Conservation (phyloP, 2,113 vertebrate species). For the Neofelis nebulosa region DNA sequence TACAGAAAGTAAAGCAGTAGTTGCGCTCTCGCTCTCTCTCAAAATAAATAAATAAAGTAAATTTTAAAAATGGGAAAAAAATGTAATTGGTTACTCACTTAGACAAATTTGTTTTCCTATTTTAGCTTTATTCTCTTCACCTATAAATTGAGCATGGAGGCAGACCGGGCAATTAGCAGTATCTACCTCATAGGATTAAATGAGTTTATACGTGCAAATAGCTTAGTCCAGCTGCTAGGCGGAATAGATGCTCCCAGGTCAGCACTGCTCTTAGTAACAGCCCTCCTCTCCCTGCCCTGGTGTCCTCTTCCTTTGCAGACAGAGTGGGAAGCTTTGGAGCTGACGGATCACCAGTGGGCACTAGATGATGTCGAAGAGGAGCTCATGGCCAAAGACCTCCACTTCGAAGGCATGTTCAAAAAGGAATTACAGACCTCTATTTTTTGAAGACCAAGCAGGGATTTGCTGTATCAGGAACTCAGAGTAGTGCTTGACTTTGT, state of each 20-base stretch:
- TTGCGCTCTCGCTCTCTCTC: not conserved
- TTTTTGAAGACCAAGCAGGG: conserved; percentile 86
- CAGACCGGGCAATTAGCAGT: not conserved
- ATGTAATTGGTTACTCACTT: not conserved
- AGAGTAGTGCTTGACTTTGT: conserved; percentile 69
- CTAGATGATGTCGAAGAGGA: conserved; percentile 97
- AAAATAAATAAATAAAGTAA: too few relatives aligned
- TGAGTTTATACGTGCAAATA: not conserved
- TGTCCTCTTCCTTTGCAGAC: conserved; percentile 86
- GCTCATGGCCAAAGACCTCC: conserved; percentile 96
- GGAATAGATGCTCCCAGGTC: not conserved
- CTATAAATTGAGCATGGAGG: not conserved
- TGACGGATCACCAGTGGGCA: conserved; percentile 99
- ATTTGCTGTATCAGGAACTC: conserved; percentile 43
- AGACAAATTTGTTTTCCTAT: not conserved
- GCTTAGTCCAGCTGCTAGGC: not conserved
- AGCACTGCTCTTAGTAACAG: not conserved
- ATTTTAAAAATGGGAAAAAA: too few relatives aligned
- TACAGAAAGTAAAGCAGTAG: not conserved
- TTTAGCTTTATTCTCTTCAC: not conserved
- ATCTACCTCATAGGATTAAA: not conserved
- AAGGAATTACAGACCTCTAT: conserved; percentile 96
- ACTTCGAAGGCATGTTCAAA: conserved; percentile 98
- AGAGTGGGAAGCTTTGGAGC: conserved; percentile 97
- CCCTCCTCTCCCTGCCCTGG: not conserved